Evolutionary conservation across 1,140 invertebrate genomes (phyloP).

Genomic region (Archegozetes longisetosus): DNA sequence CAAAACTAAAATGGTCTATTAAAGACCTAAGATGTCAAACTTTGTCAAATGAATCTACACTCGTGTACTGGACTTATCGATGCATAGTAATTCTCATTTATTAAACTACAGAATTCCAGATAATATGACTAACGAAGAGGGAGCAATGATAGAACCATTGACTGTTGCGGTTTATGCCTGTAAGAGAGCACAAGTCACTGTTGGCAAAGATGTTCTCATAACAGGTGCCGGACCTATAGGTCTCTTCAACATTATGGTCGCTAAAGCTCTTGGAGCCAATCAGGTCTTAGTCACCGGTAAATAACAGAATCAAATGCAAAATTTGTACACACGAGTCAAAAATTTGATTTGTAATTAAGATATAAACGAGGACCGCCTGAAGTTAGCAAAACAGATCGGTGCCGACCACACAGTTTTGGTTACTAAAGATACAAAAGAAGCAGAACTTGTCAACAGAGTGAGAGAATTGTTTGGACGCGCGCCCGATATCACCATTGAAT

Average conservation of each 20-base stretch:
- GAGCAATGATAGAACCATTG: conserved; percentile 77
- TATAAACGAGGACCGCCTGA: conserved; percentile 25
- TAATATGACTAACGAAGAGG: conserved; percentile 75
- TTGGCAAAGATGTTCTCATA: conserved; percentile 62
- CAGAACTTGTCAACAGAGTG: conserved; percentile 43
- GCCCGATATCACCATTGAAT: conserved; percentile 13
- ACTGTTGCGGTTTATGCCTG: conserved; percentile 85
- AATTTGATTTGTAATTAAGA: conserved; percentile 17
- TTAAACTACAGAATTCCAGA: conserved; percentile 48
- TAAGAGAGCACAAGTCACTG: conserved; percentile 49
- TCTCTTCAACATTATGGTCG: conserved; percentile 59
- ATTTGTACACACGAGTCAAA: conserved; percentile 33
- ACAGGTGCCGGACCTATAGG: conserved; percentile 82
- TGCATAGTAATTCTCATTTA: not conserved
- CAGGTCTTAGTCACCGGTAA: conserved; percentile 34
- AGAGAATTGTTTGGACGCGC: conserved; percentile 41
- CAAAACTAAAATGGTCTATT: no score
- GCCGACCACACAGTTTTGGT: conserved; percentile 53
- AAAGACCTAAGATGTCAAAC: no score
- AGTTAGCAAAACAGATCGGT: conserved; percentile 55
- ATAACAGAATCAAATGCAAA: not conserved
- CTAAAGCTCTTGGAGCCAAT: conserved; percentile 73
- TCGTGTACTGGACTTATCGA: not conserved
- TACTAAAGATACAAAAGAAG: conserved; percentile 31
- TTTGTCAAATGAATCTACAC: not conserved